Conservation (phyloP, 2,797 vertebrate species). For the Arremon brunneinucha region DNA sequence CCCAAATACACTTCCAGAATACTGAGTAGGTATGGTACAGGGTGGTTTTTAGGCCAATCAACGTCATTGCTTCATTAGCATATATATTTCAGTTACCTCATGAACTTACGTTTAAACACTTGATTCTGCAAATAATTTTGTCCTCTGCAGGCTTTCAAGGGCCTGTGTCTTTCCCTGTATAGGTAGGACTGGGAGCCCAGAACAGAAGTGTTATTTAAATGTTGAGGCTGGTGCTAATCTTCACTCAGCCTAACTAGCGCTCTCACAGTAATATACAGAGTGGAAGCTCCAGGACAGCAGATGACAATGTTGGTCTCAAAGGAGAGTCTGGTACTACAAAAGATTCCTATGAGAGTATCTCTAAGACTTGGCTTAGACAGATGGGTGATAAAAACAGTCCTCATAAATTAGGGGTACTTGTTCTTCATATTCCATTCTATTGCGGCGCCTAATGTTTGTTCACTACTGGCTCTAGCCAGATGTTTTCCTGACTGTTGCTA, state of each 20-base stretch:
- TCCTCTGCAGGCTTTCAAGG: background rate
- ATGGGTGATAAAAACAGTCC: background rate
- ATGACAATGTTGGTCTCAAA: background rate
- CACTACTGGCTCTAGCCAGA: background rate
- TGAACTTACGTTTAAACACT: background rate
- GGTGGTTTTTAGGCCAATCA: background rate
- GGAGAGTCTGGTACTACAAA: background rate
- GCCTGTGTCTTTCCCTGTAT: background rate
- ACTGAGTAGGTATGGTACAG: background rate
- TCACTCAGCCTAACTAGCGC: background rate
- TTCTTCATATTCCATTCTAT: background rate
- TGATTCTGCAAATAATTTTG: background rate
- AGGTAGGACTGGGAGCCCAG: background rate
- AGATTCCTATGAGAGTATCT: background rate
- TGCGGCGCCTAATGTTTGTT: background rate
- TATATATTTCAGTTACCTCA: background rate
- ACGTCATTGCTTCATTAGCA: background rate
- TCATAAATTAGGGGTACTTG: background rate
- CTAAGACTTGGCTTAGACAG: background rate
- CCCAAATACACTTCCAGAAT: background rate
- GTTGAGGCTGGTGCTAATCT: background rate
- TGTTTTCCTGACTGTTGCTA: background rate
- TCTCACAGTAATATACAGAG: background rate
- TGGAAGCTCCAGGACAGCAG: background rate
- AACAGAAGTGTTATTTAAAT: background rate